These are phyloP conservation scores for Elegia similella DNA, from an alignment of 2,888 invertebrate genomes.

Conservation along the genomic window DNA sequence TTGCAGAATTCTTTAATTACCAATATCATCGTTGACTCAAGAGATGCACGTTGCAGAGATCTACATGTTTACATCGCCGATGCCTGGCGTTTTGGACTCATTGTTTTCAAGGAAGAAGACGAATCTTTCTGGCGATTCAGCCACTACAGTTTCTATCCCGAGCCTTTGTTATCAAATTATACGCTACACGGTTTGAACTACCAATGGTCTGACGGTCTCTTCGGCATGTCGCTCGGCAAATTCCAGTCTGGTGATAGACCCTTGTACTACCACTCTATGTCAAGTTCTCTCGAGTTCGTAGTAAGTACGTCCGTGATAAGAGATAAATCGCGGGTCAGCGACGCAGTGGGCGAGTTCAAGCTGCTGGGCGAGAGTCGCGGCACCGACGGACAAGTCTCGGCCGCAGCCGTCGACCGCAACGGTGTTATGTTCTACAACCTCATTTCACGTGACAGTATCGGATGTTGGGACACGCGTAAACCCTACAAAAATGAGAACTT, in stretches of 20 bases:
- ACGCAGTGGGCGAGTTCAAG: constrained; percentile 63
- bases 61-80: constrained; percentile 86
- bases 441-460: constrained; percentile 88
- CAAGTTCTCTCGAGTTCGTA: constrained; percentile 89
- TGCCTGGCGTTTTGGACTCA: constrained; percentile 84
- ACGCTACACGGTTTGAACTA: constrained; percentile 88
- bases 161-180: constrained; percentile 87
- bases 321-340: constrained; percentile 76
- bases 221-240: constrained; percentile 87
- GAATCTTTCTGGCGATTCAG: constrained; percentile 84
- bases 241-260: constrained; percentile 81
- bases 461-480: constrained; percentile 92
- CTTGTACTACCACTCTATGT: constrained; percentile 91
- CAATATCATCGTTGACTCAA: constrained; percentile 85
- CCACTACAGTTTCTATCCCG: constrained; percentile 87
- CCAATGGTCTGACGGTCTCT: constrained; percentile 91
- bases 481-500: constrained; percentile 85
- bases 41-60: constrained; percentile 82
- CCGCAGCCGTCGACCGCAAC: constrained; percentile 87
- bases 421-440: constrained; percentile 92
- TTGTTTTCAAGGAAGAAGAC: constrained; percentile 83
- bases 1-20: constrained; percentile 86
- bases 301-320: constrained; percentile 86
- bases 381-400: constrained; percentile 86
- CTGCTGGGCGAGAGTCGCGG: constrained; percentile 81